Conservation (phyloP, 2,888 invertebrate species). For the Pecten maximus region DNA sequence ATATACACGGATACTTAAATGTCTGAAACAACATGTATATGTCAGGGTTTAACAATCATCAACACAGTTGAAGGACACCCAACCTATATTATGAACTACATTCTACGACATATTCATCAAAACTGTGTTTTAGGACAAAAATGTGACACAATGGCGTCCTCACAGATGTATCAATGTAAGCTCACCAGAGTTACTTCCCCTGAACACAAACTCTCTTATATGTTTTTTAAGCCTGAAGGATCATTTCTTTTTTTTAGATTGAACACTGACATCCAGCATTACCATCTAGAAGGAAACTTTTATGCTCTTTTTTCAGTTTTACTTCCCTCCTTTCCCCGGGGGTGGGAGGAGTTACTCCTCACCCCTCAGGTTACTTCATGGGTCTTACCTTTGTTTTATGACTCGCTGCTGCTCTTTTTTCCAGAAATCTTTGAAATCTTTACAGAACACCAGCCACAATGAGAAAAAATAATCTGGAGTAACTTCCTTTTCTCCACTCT, state of each 20-base stretch:
- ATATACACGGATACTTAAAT: too few relatives aligned
- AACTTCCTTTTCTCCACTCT: slow-evolving; percentile 88
- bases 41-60: too few relatives aligned
- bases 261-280: background rate
- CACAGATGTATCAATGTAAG: too few relatives aligned
- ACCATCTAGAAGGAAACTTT: background rate
- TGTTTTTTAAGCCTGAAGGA: background rate
- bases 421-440: slow-evolving; percentile 97
- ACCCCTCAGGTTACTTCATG: background rate
- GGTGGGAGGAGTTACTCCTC: too few relatives aligned
- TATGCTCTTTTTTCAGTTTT: background rate
- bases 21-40: too few relatives aligned
- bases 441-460: slow-evolving; percentile 94
- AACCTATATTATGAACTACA: too few relatives aligned
- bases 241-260: background rate
- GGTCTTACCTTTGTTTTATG: slow-evolving; percentile 90
- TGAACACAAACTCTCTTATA: background rate
- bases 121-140: too few relatives aligned
- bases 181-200: background rate
- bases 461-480: slow-evolving; percentile 94
- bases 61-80: too few relatives aligned
- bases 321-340: too few relatives aligned
- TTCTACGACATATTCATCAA: too few relatives aligned
- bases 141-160: too few relatives aligned
- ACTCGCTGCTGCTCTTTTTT: slow-evolving; percentile 94